Conservation (phyloP, 2,888 invertebrate species). For the Lathronympha strigana region DNA sequence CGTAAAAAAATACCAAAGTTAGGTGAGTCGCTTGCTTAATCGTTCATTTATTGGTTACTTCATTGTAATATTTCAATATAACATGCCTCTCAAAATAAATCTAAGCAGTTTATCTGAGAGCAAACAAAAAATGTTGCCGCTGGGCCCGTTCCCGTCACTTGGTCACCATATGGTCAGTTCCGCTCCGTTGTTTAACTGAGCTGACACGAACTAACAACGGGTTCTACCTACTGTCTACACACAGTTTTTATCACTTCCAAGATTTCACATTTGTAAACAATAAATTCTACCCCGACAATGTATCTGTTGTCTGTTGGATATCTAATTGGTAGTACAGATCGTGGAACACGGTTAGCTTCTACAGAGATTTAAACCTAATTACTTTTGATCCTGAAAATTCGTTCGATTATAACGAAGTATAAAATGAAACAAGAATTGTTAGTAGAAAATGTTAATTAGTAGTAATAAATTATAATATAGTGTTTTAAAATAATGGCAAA, state of each 20-base stretch:
- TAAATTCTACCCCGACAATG: slow-evolving; percentile 45
- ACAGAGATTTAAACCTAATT: no score
- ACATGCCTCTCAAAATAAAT: slow-evolving; percentile 6
- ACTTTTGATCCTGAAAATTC: no score
- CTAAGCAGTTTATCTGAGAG: neutral
- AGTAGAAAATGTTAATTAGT: no score
- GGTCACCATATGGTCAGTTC: slow-evolving; percentile 76
- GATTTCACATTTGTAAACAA: slow-evolving; percentile 53
- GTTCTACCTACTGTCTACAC: slow-evolving; percentile 46
- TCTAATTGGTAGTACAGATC: slow-evolving; percentile 29
- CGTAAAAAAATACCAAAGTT: no score
- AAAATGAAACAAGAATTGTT: no score
- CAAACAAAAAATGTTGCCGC: slow-evolving; percentile 48
- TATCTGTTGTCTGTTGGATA: slow-evolving; percentile 38
- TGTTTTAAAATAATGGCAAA: no score
- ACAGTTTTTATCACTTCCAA: slow-evolving; percentile 54
- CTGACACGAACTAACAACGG: slow-evolving; percentile 56
- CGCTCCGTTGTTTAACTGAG: slow-evolving; percentile 51
- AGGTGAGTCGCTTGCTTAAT: no score
- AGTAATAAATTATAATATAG: no score
- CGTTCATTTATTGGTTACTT: neutral
- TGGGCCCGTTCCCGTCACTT: slow-evolving; percentile 57
- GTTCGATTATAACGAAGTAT: no score
- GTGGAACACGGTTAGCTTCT: slow-evolving; percentile 23
- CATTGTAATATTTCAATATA: neutral